Percentiles rank a stretch among this genome's conserved stretches.
phyloP scores from a whole-genome alignment of 2,797 vertebrate genomes.

The Nyctibius grandis region DNA sequence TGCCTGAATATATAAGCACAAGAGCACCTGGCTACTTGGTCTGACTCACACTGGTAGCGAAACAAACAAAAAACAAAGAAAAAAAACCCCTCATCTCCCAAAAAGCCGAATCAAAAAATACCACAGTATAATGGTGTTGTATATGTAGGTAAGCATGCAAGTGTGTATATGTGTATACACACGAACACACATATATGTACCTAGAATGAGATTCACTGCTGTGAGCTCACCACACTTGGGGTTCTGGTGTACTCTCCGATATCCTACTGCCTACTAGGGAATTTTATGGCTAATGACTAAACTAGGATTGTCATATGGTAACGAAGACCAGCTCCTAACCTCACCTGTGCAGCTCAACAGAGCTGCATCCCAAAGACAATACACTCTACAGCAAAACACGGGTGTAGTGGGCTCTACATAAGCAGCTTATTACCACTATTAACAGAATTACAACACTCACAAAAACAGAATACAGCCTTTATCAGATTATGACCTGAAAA shows the following conservation, averaged over 20 bases:
- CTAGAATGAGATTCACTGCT: not conserved
- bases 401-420: not conserved
- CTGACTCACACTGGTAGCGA: not conserved
- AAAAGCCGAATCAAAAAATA: not conserved
- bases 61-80: not conserved
- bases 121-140: not conserved
- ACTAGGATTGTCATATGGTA: not conserved
- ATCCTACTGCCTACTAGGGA: not conserved
- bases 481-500: not conserved
- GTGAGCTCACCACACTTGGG: not conserved
- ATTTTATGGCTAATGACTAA: not conserved
- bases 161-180: too few relatives aligned
- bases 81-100: not conserved
- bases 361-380: not conserved
- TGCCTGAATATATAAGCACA: not conserved
- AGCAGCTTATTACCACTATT: not conserved
- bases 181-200: not conserved
- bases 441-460: not conserved
- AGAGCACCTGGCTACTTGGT: not conserved
- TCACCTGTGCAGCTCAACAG: not conserved
- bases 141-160: not conserved
- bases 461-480: not conserved
- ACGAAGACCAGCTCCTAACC: not conserved
- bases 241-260: not conserved
- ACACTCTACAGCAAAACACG: not conserved